Evolutionary conservation across 2,113 vertebrate species (phyloP), one percentile per base, ranked within the genome.

Genomic region (Festucalex cinctus): DNA sequence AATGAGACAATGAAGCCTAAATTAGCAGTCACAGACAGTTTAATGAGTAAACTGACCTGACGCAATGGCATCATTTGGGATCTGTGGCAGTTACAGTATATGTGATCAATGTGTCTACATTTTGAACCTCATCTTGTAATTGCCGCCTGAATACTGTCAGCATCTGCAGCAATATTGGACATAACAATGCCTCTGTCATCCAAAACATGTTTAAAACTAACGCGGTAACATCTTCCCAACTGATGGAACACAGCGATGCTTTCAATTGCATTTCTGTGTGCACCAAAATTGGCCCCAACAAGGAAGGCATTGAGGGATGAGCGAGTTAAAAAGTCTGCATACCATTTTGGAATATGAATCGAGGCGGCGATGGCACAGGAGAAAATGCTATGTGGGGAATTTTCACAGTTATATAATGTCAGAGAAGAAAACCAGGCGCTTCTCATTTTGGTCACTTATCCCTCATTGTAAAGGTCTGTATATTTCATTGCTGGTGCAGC

Each of bases 381-480:
- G 81, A 82, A 87, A 92, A 82, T 86, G 88, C 80, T 79, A 86
- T 82, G 87, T 85, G 86, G 75, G 89, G 88, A 92, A 92, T 91
- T 91, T 91, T 91, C 90, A 87, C 88, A 88, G 88, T 93, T 91
- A 89, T 90, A 91, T 91, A 92, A 92, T 91, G 89, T 80, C 74
- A 77, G 60, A 84, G 86, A 84, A 89, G 86, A 91, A 89, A 89
- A 89, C 86, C 88, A 87, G 87, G 85, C 88, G 69, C 86, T 91
- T 90, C 90, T 92, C 88, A 91, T 91, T 92, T 92, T 91, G 89
- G 89, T 89, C 91, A 92, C 88, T 92, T 92, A 92, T 92, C 91
- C 91, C 81, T 91, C 89, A 91, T 92, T 91, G 90, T 92, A 88
- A 91, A 92, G 85, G 88, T 88, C 89, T 91, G 90, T 91, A 90